A percentile compares a stretch with the other conserved stretches of the same genome.
Conservation (phyloP, 2,888 invertebrate species). For the Lycia hirtaria region DNA sequence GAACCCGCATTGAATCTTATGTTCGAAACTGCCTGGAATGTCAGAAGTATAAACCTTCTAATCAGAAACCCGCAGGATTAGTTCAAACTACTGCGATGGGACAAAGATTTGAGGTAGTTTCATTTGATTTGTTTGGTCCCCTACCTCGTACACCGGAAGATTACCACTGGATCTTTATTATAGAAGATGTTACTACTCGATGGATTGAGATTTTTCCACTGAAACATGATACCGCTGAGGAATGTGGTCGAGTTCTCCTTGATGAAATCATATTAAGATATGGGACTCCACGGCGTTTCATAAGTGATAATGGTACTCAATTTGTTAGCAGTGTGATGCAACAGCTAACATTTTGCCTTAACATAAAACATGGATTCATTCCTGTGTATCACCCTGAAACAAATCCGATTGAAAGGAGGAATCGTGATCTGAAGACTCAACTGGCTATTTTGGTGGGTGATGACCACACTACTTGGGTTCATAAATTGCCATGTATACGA, state of each 20-base stretch:
- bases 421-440: slow-evolving; percentile 40
- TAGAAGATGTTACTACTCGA: slow-evolving; percentile 37
- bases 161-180: slow-evolving; percentile 37
- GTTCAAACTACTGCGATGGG: slow-evolving; percentile 43
- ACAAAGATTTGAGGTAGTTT: slow-evolving; percentile 49
- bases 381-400: slow-evolving; percentile 54
- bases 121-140: slow-evolving; percentile 53
- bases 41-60: slow-evolving; percentile 52
- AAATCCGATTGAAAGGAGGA: slow-evolving; percentile 38
- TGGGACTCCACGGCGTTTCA: slow-evolving; percentile 50
- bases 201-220: slow-evolving; percentile 45
- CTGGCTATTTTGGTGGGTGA: slow-evolving; percentile 30
- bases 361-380: slow-evolving; percentile 46
- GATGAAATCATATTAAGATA: slow-evolving; percentile 56
- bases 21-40: slow-evolving; percentile 52
- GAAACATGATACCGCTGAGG: slow-evolving; percentile 32
- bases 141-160: slow-evolving; percentile 27
- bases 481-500: slow-evolving; percentile 27
- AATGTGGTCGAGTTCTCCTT: slow-evolving; percentile 46
- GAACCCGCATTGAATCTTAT: too few species aligned
- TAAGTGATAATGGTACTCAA: slow-evolving; percentile 57
- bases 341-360: slow-evolving; percentile 38
- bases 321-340: slow-evolving; percentile 57
- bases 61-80: slow-evolving; percentile 54
- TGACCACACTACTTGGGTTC: slow-evolving; percentile 26